Evolutionary conservation across 2,113 vertebrate species (phyloP), one percentile per base, ranked within the genome.

Genomic region (Mobula hypostoma): DNA sequence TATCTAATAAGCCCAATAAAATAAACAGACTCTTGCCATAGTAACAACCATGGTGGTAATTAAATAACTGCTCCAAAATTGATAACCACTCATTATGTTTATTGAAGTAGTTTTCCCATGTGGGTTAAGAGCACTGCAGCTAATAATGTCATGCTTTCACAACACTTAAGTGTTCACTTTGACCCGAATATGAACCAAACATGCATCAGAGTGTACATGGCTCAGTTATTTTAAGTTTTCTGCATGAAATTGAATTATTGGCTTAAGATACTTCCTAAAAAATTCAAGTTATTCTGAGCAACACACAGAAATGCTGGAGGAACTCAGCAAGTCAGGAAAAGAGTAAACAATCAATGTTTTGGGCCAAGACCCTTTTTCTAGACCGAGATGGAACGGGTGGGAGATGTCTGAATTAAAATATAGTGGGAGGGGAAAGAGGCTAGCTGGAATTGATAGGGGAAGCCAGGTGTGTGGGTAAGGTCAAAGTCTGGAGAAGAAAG

Each of bases 111-210:
- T 68, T 68, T 66, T 90, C 85, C 85, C 85, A 90, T 36, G 85
- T 90, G 85, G 15, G 29, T 90, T 68, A 29, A 90, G 5, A 66
- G 29, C 61, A 66, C 85, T 32, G 61, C 7, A 90, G 29, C n/a
- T 90, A 66, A 90, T 90, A 90, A 32, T 19, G 14, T 66, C 61
- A 32, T 32, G 29, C 29, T 90, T 66, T 66, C 85, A 68, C 27
- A 66, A 15, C 27, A 90, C 15, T 68, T 63, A 32, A 90, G 61
- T 32, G 7, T 19, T 68, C 61, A 66, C 29, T 90, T 8, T 32
- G 85, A 90, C 85, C 85, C 85, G 14, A 90, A 29, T 90, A 90
- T 90, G 85, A 90, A 90, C 85, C 6, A 87, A 63, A n/a, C 27
- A 66, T 88, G 58, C 85, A 88, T 32, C 14, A 15, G 85, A 66